These are phyloP conservation scores for Tetramorium bicarinatum DNA, from an alignment of 2,888 invertebrate genomes.

Conservation along the genomic window DNA sequence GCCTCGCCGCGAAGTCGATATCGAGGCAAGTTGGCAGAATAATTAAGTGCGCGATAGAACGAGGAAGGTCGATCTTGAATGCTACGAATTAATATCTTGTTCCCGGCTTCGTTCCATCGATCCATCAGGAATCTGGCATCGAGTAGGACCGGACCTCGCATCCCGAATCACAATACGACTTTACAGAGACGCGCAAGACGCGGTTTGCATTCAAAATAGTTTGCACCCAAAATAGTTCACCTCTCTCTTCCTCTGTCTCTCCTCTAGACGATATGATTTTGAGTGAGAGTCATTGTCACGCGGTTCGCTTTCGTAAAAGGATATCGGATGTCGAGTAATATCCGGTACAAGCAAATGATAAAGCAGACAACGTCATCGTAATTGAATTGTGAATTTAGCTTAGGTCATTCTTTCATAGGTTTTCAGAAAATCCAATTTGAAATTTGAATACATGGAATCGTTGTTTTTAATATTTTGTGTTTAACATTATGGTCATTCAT, in stretches of 20 bases:
- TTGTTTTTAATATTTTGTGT: neutral
- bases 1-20: conserved; percentile 67
- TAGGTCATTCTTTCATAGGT: neutral
- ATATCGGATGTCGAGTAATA: conserved; percentile 24
- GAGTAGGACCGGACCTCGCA: conserved; percentile 36
- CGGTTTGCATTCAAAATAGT: conserved; percentile 66
- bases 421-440: neutral
- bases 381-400: neutral
- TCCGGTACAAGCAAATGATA: neutral
- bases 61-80: conserved; percentile 58
- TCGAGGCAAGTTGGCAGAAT: conserved; percentile 75
- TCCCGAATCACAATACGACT: conserved; percentile 68
- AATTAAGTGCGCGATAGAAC: conserved; percentile 72
- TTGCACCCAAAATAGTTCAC: conserved; percentile 56
- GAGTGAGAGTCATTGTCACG: conserved; percentile 47
- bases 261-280: conserved; percentile 49
- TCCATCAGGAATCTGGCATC: conserved; percentile 63
- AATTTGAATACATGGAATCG: neutral
- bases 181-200: conserved; percentile 53
- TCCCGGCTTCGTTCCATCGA: conserved; percentile 63
- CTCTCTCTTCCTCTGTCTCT: neutral
- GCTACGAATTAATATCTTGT: conserved; percentile 75
- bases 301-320: neutral
- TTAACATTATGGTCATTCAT: neutral
- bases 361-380: neutral